These are phyloP conservation scores for Catagonus wagneri DNA, from an alignment of 2,113 vertebrate species.

Conservation along the genomic window DNA sequence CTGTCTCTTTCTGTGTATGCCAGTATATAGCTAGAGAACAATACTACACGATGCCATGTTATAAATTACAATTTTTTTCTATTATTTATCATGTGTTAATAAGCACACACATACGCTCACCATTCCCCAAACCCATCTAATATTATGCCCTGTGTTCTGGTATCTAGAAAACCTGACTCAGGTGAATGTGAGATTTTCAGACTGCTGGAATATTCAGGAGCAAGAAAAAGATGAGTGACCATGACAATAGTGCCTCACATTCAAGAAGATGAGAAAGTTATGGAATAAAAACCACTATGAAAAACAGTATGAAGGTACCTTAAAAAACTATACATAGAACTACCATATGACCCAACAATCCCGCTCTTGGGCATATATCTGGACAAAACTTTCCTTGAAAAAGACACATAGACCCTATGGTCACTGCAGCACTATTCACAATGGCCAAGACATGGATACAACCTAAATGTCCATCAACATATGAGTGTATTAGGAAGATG, in stretches of 20 bases:
- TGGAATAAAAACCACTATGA: neutral
- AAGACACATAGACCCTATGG: no score
- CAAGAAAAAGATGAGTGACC: neutral
- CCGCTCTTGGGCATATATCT: no score
- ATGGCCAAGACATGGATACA: no score
- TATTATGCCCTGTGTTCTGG: neutral
- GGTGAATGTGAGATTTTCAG: neutral
- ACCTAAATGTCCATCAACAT: no score
- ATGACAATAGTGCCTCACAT: neutral
- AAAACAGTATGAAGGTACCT: neutral
- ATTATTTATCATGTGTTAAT: neutral
- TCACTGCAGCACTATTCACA: no score
- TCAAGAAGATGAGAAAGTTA: neutral
- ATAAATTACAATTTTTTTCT: neutral
- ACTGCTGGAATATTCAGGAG: neutral
- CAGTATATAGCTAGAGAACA: neutral
- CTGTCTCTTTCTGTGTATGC: neutral
- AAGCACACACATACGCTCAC: neutral
- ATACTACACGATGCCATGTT: neutral
- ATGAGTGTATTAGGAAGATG: no score
- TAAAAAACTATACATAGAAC: no score
- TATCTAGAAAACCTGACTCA: neutral
- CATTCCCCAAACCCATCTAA: neutral
- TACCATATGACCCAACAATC: no score
- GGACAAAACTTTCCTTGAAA: no score